A percentile compares a stretch with the other conserved stretches of the same genome.
These are phyloP conservation scores for Columba guinea DNA, from an alignment of 2,797 vertebrate species.

Conservation along the genomic window DNA sequence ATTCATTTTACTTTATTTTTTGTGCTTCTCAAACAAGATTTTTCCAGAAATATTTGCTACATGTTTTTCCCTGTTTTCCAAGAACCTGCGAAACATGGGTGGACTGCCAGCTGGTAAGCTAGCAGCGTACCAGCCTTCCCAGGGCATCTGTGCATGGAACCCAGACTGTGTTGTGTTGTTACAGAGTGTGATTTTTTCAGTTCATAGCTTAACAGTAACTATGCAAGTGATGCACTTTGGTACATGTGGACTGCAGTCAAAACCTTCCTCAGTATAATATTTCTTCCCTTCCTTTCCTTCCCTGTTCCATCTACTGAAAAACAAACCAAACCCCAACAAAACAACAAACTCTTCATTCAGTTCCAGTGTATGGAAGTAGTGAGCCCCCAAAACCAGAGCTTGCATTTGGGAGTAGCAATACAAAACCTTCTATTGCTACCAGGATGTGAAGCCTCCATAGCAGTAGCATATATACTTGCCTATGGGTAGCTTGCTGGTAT, in stretches of 20 bases:
- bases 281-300: background rate
- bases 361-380: background rate
- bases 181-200: background rate
- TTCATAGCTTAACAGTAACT: background rate
- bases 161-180: background rate
- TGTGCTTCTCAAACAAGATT: conserved; percentile 2
- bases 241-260: background rate
- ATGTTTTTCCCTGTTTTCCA: background rate
- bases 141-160: background rate
- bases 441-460: background rate
- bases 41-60: conserved; percentile 7
- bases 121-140: background rate
- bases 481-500: background rate
- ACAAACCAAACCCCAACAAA: background rate
- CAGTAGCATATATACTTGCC: background rate
- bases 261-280: background rate
- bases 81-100: background rate
- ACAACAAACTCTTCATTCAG: background rate
- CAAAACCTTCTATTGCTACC: background rate
- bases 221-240: background rate
- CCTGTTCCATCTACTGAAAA: background rate
- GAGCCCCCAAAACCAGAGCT: background rate
- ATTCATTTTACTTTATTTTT: conserved; percentile 36
- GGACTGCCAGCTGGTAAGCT: background rate
- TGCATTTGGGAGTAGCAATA: background rate